phyloP scores from a whole-genome alignment of 2,888 invertebrate species.

The Plebejus argus region DNA sequence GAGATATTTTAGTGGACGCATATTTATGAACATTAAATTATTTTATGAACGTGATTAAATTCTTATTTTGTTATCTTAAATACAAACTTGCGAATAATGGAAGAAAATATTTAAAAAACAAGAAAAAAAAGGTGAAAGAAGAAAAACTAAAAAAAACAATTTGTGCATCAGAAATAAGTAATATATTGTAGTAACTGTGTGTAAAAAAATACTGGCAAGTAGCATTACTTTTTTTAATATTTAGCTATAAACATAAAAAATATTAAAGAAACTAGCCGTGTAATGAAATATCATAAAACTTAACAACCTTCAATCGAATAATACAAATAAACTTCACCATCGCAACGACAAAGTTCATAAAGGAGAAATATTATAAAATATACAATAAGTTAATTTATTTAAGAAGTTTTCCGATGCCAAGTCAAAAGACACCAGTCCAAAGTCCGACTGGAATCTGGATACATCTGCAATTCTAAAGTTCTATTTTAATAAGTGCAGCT shows the following conservation, averaged over 20 bases:
- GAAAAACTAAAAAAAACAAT: no score
- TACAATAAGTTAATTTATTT: slow-evolving; percentile 31
- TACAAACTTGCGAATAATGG: no score
- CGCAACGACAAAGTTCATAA: background rate
- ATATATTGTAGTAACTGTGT: no score
- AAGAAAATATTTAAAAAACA: no score
- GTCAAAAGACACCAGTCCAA: slow-evolving; percentile 38
- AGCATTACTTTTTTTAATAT: no score
- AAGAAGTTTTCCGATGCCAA: slow-evolving; percentile 26
- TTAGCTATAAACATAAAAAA: background rate
- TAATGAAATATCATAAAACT: background rate
- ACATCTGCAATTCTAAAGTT: slow-evolving; percentile 71
- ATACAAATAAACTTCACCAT: background rate
- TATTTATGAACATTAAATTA: no score
- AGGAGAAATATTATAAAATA: slow-evolving; percentile 20
- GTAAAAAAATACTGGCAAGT: no score
- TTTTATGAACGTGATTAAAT: no score
- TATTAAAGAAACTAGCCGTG: background rate
- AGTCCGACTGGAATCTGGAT: slow-evolving; percentile 54
- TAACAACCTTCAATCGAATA: background rate
- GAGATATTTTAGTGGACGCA: no score
- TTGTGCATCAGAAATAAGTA: no score
- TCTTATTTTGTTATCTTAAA: no score
- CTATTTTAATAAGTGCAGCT: slow-evolving; percentile 70
- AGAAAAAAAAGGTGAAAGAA: no score